phyloP scores from a whole-genome alignment of 92 coral and sea anemone species.

The Palythoa heliodiscus region DNA sequence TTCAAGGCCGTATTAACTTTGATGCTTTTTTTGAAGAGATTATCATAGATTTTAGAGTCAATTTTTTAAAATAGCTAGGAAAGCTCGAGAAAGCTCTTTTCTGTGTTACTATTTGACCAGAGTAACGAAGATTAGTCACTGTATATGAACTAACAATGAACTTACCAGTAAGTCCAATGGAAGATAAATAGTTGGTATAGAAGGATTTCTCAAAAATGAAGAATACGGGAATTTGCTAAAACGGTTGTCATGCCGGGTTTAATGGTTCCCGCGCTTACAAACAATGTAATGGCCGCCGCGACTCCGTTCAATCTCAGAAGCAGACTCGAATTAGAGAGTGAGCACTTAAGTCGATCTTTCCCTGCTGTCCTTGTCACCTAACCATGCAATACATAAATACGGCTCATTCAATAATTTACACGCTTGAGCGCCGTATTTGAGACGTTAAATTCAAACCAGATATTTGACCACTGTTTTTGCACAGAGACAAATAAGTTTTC shows the following conservation, averaged over 20 bases:
- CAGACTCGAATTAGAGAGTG: neutral
- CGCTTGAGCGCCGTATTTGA: conserved; percentile 18
- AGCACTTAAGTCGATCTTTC: conserved; percentile 11
- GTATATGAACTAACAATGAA: neutral
- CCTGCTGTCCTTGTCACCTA: neutral
- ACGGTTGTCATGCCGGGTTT: neutral
- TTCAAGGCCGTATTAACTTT: neutral
- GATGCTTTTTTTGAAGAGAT: neutral
- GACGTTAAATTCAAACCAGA: conserved; percentile 26
- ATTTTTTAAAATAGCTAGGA: neutral
- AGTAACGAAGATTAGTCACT: neutral
- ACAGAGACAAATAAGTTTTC: neutral
- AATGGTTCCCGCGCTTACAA: neutral
- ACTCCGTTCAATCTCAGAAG: neutral
- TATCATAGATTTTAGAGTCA: neutral
- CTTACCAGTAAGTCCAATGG: conserved; percentile 15
- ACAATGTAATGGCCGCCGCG: neutral
- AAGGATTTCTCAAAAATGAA: neutral
- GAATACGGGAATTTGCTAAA: neutral
- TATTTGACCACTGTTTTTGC: conserved; percentile 37
- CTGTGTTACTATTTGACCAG: neutral
- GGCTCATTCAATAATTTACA: conserved; percentile 33
- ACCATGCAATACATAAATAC: conserved; percentile 20
- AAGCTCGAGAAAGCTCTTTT: neutral
- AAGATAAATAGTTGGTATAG: neutral